Base-by-base conservation (phyloP, 2,888 invertebrate genomes). In the Pyrochroa serraticornis region DNA sequence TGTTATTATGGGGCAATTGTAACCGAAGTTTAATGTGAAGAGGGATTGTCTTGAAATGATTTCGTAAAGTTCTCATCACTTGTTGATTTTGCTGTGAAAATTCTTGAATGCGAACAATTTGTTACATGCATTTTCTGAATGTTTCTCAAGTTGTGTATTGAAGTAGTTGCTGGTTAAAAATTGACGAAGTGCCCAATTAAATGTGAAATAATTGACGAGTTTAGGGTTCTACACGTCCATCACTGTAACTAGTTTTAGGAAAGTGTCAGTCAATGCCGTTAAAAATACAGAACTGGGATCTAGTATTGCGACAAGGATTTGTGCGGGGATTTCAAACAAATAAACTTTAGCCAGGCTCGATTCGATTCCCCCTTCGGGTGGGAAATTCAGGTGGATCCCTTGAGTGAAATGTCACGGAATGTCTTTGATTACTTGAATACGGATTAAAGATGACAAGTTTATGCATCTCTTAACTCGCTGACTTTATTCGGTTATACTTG, bases 371-470 rank as follows among this genome's bases (percentile, higher is more conserved):
- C 58, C 34, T 57, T 62, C 58, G 55, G 55, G 51, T 55, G 60
- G 65, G 60, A 60, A 62, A 65, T 68, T 63, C 66, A 66, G 65
- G 65, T 67, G 65, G 60, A 64, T 66, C 66, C 65, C 62, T 59
- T 51, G 66, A 64, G 65, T 63, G 64, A 66, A 66, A 67, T 67
- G 67, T 66, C 68, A 67, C 59, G 65, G 65, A 69, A 66, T 64
- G 63, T 62, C 57, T 67, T 66, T 67, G 66, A 68, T 67, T 68
- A 66, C 65, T 63, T 58, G 62, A 66, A 66, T 66, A 60, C 64
- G 62, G 65, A 67, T 70, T 69, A 69, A 64, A 66, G 68, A 65
- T 67, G 68, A 68, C 67, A 70, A 68, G 63, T 69, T 70, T 67
- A 66, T 66, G 65, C 64, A 47, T 52, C 44, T 41, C 46, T 48